Base-by-base conservation (phyloP, 2,797 vertebrate species). In the Tiaroga cobitis region DNA sequence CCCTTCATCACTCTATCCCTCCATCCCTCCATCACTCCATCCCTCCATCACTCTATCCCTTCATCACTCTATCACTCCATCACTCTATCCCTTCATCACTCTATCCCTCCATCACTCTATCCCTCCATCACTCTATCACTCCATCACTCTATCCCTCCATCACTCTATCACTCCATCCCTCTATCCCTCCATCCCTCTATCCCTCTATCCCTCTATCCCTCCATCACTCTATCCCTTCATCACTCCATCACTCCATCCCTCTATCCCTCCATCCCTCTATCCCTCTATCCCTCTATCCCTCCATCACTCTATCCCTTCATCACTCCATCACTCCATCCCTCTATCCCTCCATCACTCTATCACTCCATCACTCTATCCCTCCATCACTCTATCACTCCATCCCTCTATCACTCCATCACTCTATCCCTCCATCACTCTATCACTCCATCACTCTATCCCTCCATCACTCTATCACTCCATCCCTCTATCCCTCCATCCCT, bases 161-260 rank as follows among this genome's bases (percentile, higher is more conserved):
- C 41, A 3, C 2, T 41, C 41, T 0, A 41, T 41, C 0, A n/a
- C n/a, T n/a, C n/a, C n/a, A n/a, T n/a, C n/a, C 10, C 39, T 41
- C 9, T 0, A 41, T 41, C 9, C 0, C 39, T 41, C 2, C 0
- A 41, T 41, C 9, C 10, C 41, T 41, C 41, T 0, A 41, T 41
- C 9, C 0, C 0, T 41, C 9, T 0, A 11, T 41, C 41, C 10
- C 9, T 41, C 41, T 3, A 41, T 41, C 2, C 0, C 9, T 43
- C 10, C 0, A 43, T 43, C 9, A 11, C 41, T 11, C 9, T 0
- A 3, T 43, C 9, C 0, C n/a, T n/a, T n/a, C n/a, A n/a, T n/a
- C n/a, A n/a, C n/a, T 37, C 2, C 2, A 10, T 41, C 41, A 3
- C 2, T 41, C 41, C 0, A 41, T 41, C 0, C 10, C 39, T 41